Conservation (phyloP, 2,888 invertebrate species). For the Keiferia lycopersicella region DNA sequence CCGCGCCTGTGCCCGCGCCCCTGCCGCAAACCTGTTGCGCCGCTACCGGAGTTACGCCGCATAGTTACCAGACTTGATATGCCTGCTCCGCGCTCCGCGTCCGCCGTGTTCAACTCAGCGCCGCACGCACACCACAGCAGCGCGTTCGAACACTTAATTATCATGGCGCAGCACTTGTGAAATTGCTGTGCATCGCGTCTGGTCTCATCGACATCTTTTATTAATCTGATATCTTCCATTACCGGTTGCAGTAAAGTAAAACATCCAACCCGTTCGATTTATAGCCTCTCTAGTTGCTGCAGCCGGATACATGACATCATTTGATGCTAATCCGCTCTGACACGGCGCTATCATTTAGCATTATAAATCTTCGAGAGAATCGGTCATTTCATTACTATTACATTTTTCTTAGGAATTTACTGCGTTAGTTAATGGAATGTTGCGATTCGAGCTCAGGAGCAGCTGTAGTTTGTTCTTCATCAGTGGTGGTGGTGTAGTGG, state of each 20-base stretch:
- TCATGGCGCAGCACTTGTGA: constrained; percentile 70
- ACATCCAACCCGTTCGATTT: constrained; percentile 67
- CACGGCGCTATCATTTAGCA: constrained; percentile 59
- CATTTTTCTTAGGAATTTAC: constrained; percentile 41
- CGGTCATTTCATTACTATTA: constrained; percentile 50
- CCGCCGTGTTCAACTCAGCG: constrained; percentile 41
- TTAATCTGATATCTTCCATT: constrained; percentile 72
- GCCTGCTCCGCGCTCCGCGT: constrained; percentile 60
- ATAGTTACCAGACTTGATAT: constrained; percentile 80
- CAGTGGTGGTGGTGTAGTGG: too few relatives aligned
- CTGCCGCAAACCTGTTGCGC: constrained; percentile 79
- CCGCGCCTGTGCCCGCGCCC: constrained; percentile 63
- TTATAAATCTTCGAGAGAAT: constrained; percentile 59
- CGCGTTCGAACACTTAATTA: constrained; percentile 71
- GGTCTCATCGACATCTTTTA: constrained; percentile 71
- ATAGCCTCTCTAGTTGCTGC: constrained; percentile 62
- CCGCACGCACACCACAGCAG: constrained; percentile 60
- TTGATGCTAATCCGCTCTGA: constrained; percentile 67
- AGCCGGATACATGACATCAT: constrained; percentile 74
- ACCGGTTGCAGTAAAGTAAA: constrained; percentile 67
- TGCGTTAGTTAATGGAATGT: constrained; percentile 8
- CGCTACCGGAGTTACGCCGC: constrained; percentile 82
- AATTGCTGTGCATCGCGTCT: constrained; percentile 71
- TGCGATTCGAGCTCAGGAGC: background rate
- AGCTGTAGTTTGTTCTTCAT: too few relatives aligned